Base-by-base conservation (phyloP, 2,797 vertebrate species). In the Paguma larvata region DNA sequence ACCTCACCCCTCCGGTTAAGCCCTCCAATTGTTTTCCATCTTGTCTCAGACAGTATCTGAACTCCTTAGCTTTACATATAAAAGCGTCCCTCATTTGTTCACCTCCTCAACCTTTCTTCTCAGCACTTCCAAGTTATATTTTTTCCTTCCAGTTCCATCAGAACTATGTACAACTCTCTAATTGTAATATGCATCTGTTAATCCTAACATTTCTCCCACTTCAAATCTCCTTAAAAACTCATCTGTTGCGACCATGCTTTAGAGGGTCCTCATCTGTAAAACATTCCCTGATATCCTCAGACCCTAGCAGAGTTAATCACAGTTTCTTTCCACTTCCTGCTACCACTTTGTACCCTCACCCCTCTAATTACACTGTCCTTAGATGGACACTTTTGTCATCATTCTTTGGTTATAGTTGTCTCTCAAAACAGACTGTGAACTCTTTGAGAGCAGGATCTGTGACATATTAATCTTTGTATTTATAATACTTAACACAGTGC, bases 351-450 rank as follows among this genome's bases (percentile, higher is more conserved):
- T 59, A n/a, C 53, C 5, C 9, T 94, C 14, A 53, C 59, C 0
- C 44, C 16, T 96, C 48, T 92, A 95, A 79, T 75, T 72, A 14
- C 8, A 30, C 32, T 93, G 32, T 38, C 32, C 48, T 72, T 62
- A 3, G 38, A 38, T 38, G 38, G 38, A 38, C 38, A 38, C 38
- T 38, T 38, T 38, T 38, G 38, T 38, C 38, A 6, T 18, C 10
- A 89, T 92, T 95, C 25, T 59, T 93, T 67, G 11, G 7, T 68
- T 94, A 44, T 51, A 83, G 86, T 92, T 92, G 5, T 87, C 59
- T 87, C 15, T 84, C 32, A 86, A 75, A 84, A 75, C 75, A 84
- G 34, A 94, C n/a, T 38, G 19, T 8, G 91, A 63, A 94, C 15
- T 93, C n/a, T 77, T 51, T 90, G 70, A 96, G 2, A 84, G 19